phyloP scores from a whole-genome alignment of 1,140 invertebrate genomes.

The Dufourea novaeangliae region DNA sequence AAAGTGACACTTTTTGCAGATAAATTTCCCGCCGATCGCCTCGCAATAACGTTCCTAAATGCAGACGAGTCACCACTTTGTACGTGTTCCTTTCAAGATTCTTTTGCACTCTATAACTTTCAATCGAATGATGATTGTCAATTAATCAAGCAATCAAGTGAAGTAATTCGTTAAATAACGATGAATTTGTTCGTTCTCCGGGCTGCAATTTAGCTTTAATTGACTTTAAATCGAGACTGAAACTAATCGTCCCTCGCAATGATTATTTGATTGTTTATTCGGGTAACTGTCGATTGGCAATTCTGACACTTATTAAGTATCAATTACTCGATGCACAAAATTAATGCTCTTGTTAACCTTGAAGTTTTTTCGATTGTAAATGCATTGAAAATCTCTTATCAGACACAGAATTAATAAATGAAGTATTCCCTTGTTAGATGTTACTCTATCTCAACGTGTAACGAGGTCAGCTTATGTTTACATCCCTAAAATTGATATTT shows the following conservation, averaged over 20 bases:
- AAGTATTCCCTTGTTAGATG: no score
- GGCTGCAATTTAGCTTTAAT: neutral
- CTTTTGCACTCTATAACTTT: neutral
- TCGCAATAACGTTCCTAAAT: neutral
- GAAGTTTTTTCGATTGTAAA: neutral
- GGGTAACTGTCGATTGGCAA: no score
- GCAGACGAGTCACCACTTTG: neutral
- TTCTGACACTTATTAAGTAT: neutral
- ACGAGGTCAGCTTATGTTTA: no score
- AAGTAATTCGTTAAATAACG: neutral
- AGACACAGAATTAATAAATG: no score
- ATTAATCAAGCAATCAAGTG: slow-evolving; percentile 6
- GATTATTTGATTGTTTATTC: slow-evolving; percentile 9
- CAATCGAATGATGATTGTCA: slow-evolving; percentile 7
- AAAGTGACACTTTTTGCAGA: slow-evolving; percentile 48
- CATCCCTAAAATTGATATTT: no score
- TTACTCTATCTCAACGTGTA: no score
- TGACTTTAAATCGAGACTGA: neutral
- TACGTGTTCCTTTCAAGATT: neutral
- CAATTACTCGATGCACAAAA: no score
- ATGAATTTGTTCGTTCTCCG: neutral
- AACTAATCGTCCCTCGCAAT: neutral
- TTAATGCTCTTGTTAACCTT: no score
- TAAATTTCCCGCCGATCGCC: slow-evolving; percentile 19
- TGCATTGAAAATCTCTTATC: no score